Percentiles rank a stretch among this genome's conserved stretches.
phyloP scores from a whole-genome alignment of 1,140 invertebrate species.

The Cheumatopsyche charites region DNA sequence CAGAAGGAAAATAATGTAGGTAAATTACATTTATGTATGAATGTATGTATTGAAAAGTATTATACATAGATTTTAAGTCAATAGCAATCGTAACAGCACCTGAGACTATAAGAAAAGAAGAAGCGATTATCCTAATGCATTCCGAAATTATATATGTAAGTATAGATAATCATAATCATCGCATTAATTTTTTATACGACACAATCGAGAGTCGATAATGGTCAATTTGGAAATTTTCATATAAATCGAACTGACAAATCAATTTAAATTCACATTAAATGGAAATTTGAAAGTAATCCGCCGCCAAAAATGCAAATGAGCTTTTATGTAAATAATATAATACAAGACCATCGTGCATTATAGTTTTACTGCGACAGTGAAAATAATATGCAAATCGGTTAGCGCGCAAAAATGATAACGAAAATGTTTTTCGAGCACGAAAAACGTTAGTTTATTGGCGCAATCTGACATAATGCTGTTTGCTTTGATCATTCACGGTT shows the following conservation, averaged over 20 bases:
- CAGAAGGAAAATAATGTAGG: conserved; percentile 11
- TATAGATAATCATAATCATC: neutral
- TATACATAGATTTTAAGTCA: neutral
- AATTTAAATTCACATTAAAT: neutral
- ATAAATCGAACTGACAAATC: neutral
- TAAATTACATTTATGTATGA: neutral
- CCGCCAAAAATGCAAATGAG: too few species aligned
- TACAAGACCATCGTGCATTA: neutral
- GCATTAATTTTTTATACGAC: neutral
- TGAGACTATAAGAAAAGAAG: neutral
- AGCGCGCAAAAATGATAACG: conserved; percentile 1
- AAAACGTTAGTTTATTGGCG: neutral
- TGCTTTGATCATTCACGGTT: neutral
- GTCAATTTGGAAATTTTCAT: conserved; percentile 4
- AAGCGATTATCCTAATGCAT: neutral
- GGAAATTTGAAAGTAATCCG: too few species aligned
- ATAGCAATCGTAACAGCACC: neutral
- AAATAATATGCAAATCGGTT: conserved; percentile 2
- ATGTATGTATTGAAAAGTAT: conserved; percentile 4
- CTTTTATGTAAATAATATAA: too few species aligned
- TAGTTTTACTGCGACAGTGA: neutral
- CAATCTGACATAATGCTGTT: neutral
- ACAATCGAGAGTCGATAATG: neutral
- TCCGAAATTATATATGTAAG: neutral
- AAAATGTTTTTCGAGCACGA: neutral